These are phyloP conservation scores for Leptinotarsa tumamoca DNA, from an alignment of 2,888 invertebrate genomes.

Conservation along the genomic window DNA sequence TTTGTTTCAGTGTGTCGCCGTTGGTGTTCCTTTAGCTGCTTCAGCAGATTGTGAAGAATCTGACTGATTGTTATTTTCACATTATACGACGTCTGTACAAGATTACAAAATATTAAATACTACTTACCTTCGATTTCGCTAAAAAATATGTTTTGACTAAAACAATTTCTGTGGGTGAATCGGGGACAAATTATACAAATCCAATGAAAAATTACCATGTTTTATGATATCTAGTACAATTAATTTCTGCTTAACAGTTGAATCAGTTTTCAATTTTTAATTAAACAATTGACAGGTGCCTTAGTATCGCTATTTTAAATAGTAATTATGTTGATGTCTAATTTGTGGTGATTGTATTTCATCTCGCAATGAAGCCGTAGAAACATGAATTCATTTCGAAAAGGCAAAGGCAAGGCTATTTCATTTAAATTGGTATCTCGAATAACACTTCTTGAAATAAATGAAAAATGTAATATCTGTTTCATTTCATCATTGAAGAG, in stretches of 20 bases:
- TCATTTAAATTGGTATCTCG: too few relatives aligned
- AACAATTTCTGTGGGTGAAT: not conserved
- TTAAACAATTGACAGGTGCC: constrained; percentile 1
- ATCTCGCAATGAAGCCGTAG: not conserved
- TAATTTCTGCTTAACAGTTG: not conserved
- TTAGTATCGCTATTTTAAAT: not conserved
- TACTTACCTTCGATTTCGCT: not conserved
- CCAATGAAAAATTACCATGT: not conserved
- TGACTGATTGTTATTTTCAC: constrained; percentile 16
- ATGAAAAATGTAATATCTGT: too few relatives aligned
- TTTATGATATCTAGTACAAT: not conserved
- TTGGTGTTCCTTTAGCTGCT: constrained; percentile 21
- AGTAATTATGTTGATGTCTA: not conserved
- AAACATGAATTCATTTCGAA: not conserved
- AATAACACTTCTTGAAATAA: too few relatives aligned
- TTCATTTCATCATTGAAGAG: too few relatives aligned
- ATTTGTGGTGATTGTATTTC: not conserved
- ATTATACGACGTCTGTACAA: not conserved
- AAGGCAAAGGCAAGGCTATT: too few relatives aligned
- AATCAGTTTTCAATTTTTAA: not conserved
- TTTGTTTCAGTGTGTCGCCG: constrained; percentile 31
- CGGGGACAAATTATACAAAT: not conserved
- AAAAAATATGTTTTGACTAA: not conserved
- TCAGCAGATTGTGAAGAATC: constrained; percentile 33
- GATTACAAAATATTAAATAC: not conserved